Conservation (phyloP, 2,797 vertebrate genomes). For the Melanotaenia boesemani region DNA sequence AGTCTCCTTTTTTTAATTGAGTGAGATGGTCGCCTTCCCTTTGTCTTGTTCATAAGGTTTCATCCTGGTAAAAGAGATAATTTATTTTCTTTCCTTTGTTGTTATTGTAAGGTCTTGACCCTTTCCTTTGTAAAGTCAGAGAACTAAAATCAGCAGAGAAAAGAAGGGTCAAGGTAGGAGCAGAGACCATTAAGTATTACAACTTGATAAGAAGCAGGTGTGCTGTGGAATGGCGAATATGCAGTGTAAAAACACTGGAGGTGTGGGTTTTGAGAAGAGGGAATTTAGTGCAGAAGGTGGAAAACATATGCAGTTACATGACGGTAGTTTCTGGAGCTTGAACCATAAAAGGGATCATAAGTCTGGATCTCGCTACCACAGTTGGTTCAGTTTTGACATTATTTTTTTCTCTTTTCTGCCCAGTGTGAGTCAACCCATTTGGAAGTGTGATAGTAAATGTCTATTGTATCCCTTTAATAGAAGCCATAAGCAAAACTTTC, state of each 20-base stretch:
- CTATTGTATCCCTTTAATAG: background rate
- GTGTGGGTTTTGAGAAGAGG: background rate
- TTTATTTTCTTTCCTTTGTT: background rate
- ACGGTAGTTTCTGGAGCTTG: background rate
- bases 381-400: background rate
- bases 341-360: background rate
- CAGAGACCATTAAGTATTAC: background rate
- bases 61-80: background rate
- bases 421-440: background rate
- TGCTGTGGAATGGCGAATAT: conserved; percentile 4
- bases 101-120: background rate
- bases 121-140: background rate
- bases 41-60: background rate
- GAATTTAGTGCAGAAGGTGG: background rate
- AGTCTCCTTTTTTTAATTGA: background rate
- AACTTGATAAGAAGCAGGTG: conserved; percentile 22
- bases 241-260: background rate
- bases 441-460: conserved; percentile 7
- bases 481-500: background rate
- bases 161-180: background rate
- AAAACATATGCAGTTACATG: background rate
- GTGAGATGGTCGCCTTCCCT: background rate
- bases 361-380: background rate
- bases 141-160: conserved; percentile 2
- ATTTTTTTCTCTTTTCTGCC: background rate